Evolutionary conservation across 2,888 invertebrate species (phyloP).

Genomic region (Agriopis marginaria): DNA sequence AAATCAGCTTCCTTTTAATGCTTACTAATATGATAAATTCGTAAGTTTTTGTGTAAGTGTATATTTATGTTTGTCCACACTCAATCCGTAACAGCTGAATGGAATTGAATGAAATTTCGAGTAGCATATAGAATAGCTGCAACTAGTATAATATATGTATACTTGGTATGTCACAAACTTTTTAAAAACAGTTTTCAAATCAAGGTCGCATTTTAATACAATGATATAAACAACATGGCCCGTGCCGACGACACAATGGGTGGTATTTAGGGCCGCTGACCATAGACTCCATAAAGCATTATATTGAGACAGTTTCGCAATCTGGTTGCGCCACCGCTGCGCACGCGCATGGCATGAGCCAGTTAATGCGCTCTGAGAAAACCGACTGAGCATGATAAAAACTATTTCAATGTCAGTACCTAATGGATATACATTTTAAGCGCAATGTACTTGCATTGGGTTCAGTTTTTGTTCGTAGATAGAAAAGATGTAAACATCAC

Average conservation of each 20-base stretch:
- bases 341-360: conserved; percentile 50
- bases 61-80: no score
- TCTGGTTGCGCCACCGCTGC: conserved; percentile 57
- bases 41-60: no score
- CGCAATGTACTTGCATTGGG: no score
- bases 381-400: conserved; percentile 19
- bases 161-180: no score
- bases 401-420: conserved; percentile 30
- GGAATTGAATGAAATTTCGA: no score
- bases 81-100: no score
- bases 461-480: neutral
- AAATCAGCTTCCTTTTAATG: no score
- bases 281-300: conserved; percentile 63
- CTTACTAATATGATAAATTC: no score
- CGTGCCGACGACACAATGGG: conserved; percentile 56
- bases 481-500: no score
- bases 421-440: neutral
- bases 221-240: conserved; percentile 35
- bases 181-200: neutral
- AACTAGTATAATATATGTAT: no score
- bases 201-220: conserved; percentile 26
- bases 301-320: conserved; percentile 66
- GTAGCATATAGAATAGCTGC: no score
- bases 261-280: conserved; percentile 61
- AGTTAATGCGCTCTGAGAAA: conserved; percentile 35